Conservation (phyloP, 1,140 invertebrate species). For the Aradophagus sp. region DNA sequence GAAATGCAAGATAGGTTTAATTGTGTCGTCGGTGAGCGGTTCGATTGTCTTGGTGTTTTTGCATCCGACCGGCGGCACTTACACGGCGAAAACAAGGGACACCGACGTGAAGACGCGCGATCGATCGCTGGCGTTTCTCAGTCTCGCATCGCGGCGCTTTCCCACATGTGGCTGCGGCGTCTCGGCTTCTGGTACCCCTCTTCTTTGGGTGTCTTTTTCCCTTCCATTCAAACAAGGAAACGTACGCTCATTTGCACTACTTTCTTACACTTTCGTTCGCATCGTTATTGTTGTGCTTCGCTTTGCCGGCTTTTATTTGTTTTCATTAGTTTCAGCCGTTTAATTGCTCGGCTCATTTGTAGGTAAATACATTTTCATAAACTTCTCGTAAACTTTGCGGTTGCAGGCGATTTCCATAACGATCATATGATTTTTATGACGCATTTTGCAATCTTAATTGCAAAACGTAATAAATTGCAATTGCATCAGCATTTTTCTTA, state of each 20-base stretch:
- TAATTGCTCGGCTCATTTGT: slow-evolving; percentile 9
- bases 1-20: slow-evolving; percentile 41
- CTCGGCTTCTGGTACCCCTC: slow-evolving; percentile 52
- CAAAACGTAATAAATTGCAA: too few relatives aligned
- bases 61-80: slow-evolving; percentile 9
- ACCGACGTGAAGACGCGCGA: slow-evolving; percentile 52
- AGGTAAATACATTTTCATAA: too few relatives aligned
- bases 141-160: slow-evolving; percentile 73
- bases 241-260: slow-evolving; percentile 36
- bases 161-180: slow-evolving; percentile 68
- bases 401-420: too few relatives aligned
- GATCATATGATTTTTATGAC: too few relatives aligned
- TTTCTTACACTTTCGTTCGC: slow-evolving; percentile 51
- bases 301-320: neutral
- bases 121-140: slow-evolving; percentile 72
- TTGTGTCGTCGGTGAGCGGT: slow-evolving; percentile 15
- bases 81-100: slow-evolving; percentile 10
- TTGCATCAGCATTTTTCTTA: too few relatives aligned
- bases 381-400: too few relatives aligned
- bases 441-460: too few relatives aligned
- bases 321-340: slow-evolving; percentile 17
- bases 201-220: slow-evolving; percentile 42
- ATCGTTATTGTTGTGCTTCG: slow-evolving; percentile 5
- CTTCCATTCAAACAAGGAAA: slow-evolving; percentile 37
- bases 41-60: slow-evolving; percentile 7